Evolutionary conservation across 2,888 invertebrate species (phyloP).

Genomic region (Strigamia transsilvanica): DNA sequence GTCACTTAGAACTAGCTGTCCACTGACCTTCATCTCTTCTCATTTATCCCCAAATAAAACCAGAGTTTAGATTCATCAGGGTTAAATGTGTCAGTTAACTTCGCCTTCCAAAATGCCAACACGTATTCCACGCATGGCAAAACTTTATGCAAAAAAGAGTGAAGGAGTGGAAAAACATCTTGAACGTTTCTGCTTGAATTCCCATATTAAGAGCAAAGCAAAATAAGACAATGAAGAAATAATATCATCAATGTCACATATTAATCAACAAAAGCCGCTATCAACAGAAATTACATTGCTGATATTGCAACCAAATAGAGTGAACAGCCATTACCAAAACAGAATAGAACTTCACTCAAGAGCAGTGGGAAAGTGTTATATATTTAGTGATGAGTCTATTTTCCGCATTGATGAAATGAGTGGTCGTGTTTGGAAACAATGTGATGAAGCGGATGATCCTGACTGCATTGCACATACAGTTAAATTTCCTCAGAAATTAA

Average conservation of each 20-base stretch:
- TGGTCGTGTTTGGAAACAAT: too few species aligned
- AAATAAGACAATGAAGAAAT: neutral
- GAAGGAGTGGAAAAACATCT: neutral
- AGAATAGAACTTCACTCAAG: too few species aligned
- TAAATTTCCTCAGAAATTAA: too few species aligned
- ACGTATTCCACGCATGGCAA: neutral
- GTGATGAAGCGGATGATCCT: too few species aligned
- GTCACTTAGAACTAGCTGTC: neutral
- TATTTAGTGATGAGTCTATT: too few species aligned
- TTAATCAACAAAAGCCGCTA: too few species aligned
- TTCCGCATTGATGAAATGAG: too few species aligned
- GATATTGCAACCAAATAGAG: too few species aligned
- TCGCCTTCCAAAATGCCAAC: neutral
- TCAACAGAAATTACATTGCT: too few species aligned
- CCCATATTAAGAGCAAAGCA: neutral
- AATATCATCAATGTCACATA: neutral
- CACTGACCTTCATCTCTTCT: conserved; percentile 15
- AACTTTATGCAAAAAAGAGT: neutral
- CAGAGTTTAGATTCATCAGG: neutral
- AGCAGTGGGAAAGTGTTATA: too few species aligned
- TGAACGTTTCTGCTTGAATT: neutral
- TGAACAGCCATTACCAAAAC: too few species aligned
- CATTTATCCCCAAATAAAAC: neutral
- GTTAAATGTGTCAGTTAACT: conserved; percentile 29
- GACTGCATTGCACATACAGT: too few species aligned